Base-by-base conservation (phyloP, 2,888 invertebrate genomes). In the Mylabris sibirica region DNA sequence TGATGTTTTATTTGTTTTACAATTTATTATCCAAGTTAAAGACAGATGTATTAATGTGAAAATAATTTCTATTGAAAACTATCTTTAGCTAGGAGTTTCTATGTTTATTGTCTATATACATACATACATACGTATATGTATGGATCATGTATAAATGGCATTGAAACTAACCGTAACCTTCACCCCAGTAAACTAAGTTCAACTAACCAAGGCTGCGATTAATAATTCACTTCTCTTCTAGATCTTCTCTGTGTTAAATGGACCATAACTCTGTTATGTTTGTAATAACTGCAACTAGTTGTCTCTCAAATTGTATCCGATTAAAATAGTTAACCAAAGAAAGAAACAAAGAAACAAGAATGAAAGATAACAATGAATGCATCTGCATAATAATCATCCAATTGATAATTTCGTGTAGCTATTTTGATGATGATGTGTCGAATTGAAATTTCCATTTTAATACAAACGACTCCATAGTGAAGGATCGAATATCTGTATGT, bases 191-290 rank as follows among this genome's bases (percentile, higher is more conserved):
- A 74, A 74, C 69, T 66, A 72, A 72, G 70, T 76, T 73, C 63
- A 71, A 70, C 66, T 73, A 70, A 72, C 74, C 78, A 77, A 77
- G 78, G 77, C 72, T 75, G 74, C 69, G 65, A 75, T 77, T 75
- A 76, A 75, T 76, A 77, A 76, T 78, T 76, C 76, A 74, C 71
- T 60, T 73, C 71, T 70, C 64, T 68, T 70, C 71, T 71, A 57
- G 68, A 69, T 66, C 66, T 66, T 26, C 59, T 68, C 59, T 68
- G 20, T 41, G 61, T 41, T 61, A 61, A 61, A 61, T 61, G 30
- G 61, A 61, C 61, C 61, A 61, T 61, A 61, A 60, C 61, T 60
- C 60, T 60, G 30, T 60, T 60, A 60, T 60, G 30, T 17, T 4
- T 44, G n/a, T 11, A 44, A 44, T 6, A 17, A n/a, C n/a, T 12